Base-by-base conservation (phyloP, 2,113 vertebrate species). In the Orycteropus afer region DNA sequence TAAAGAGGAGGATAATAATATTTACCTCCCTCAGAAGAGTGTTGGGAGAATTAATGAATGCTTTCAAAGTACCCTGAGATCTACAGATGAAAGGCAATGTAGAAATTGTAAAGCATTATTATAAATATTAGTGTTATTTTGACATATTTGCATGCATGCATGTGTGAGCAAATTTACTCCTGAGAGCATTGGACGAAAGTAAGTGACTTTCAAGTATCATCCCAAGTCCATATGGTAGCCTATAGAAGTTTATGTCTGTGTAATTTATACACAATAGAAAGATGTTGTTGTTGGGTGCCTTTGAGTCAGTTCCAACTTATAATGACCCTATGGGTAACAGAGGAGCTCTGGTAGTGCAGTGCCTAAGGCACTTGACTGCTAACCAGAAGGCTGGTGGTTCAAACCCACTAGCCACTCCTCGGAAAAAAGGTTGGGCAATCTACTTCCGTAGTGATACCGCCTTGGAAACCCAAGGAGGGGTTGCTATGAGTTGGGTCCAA, bases 1-100 rank as follows among this genome's bases (percentile, higher is more conserved):
- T 65, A 95, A 93, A 96, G 94, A 93, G 93, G 95, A 97, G 95
- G 95, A 97, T 95, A 97, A 97, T 96, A 96, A 97, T 97, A 96
- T 96, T 97, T 97, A 96, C 95, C 95, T 95, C 93, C 92, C 92
- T 96, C 92, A 96, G 93, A 96, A 90, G 94, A 97, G 96, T 97
- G 96, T 25, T 92, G 90, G 92, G 86, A 96, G 96, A 97, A 96
- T 80, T 97, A 97, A 97, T 96, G 95, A 97, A 97, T 83, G 85
- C 91, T 97, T 97, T 86, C 95, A 93, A 90, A 84, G 97, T 82
- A 79, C 74, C 57, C 82, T 45, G 87, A 97, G 95, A 96, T 97
- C 88, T 95, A 95, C 79, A 97, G 96, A 97, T 97, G 97, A 97
- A 97, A 97, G 97, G 94, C 97, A 89, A 71, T 73, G 40, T 55